These are phyloP conservation scores for Zaprionus bogoriensis DNA, from an alignment of 2,888 invertebrate genomes.

Conservation along the genomic window DNA sequence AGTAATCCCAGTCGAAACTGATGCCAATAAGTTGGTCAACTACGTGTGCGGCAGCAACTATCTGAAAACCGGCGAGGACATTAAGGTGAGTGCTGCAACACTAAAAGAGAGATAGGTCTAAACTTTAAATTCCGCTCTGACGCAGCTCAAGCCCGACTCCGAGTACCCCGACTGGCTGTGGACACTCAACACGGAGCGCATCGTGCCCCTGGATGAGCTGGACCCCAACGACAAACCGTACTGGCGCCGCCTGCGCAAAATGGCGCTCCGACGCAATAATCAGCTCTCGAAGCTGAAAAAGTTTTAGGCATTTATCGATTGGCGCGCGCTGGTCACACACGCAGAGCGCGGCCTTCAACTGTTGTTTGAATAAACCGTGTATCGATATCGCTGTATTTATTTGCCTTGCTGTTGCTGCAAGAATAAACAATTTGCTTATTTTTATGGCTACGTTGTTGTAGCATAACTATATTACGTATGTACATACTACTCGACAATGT, in stretches of 20 bases:
- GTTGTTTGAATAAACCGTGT: conserved; percentile 34
- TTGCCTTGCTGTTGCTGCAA: conserved; percentile 45
- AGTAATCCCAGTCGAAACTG: conserved; percentile 92
- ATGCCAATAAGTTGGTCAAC: conserved; percentile 89
- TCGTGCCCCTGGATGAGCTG: conserved; percentile 88
- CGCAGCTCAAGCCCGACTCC: not conserved
- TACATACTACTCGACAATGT: conserved; percentile 27
- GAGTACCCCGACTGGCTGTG: conserved; percentile 98
- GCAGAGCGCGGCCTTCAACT: conserved; percentile 34
- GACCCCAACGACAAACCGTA: conserved; percentile 91
- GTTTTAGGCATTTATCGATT: conserved; percentile 83
- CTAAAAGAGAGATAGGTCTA: not conserved
- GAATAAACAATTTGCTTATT: conserved; percentile 57
- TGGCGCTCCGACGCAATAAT: conserved; percentile 87
- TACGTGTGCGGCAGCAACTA: conserved; percentile 95
- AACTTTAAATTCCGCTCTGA: not conserved
- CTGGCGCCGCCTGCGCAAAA: conserved; percentile 89
- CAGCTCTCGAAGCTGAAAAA: conserved; percentile 85
- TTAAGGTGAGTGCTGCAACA: conserved; percentile 84
- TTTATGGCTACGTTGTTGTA: conserved; percentile 59
- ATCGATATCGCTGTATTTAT: conserved; percentile 23
- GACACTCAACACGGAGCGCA: conserved; percentile 87
- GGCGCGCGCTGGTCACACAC: conserved; percentile 27
- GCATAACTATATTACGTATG: conserved; percentile 16
- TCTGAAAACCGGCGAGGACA: conserved; percentile 90